phyloP scores from a whole-genome alignment of 2,113 vertebrate genomes.

The Fukomys damarensis region DNA sequence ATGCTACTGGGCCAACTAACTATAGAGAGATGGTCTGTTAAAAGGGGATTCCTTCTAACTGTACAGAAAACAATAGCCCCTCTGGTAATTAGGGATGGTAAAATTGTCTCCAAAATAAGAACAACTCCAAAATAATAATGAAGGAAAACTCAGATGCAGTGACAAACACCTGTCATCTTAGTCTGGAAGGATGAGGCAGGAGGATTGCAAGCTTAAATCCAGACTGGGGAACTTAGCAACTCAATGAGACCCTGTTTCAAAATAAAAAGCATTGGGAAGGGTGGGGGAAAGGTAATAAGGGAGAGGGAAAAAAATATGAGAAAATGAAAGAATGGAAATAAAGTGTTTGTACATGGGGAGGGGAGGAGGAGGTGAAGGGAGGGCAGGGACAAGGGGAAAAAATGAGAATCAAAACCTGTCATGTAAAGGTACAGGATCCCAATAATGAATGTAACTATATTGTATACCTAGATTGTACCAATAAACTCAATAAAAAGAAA shows the following conservation, averaged over 20 bases:
- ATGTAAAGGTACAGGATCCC: no score
- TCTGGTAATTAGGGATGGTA: neutral
- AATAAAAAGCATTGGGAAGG: neutral
- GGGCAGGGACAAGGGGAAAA: no score
- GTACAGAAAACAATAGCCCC: neutral
- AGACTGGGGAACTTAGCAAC: neutral
- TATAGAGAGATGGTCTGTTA: neutral
- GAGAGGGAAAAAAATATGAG: no score
- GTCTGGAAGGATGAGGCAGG: neutral
- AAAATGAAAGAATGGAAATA: no score
- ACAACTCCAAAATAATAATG: neutral
- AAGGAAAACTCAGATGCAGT: neutral
- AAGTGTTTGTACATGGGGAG: no score
- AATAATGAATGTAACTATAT: no score
- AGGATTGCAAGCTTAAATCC: neutral
- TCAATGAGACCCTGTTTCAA: neutral
- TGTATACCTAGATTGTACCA: no score
- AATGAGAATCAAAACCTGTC: no score
- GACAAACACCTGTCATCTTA: neutral
- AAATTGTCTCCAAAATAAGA: conserved; percentile 2
- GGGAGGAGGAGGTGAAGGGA: no score
- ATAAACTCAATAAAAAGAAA: no score
- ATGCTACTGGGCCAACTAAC: neutral
- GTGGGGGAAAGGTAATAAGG: no score
- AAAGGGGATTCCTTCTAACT: neutral